Conservation (phyloP, 2,797 vertebrate genomes). For the Amblyopsis hoosieri region DNA sequence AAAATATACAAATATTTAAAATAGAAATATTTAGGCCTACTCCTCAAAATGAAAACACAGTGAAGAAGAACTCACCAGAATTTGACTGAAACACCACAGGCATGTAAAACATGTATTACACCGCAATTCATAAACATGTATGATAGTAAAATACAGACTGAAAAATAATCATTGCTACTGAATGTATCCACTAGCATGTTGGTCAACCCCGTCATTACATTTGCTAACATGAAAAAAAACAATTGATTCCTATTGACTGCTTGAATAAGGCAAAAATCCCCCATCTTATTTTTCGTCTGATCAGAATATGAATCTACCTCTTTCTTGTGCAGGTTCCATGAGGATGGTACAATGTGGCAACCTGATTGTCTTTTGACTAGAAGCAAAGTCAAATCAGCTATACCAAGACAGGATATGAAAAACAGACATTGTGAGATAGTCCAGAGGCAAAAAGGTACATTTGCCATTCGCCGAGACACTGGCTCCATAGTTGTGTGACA, state of each 20-base stretch:
- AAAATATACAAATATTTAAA: too few species aligned
- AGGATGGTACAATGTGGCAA: constrained; percentile 78
- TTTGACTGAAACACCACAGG: constrained; percentile 84
- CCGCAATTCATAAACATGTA: constrained; percentile 91
- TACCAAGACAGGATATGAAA: constrained; percentile 78
- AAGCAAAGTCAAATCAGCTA: constrained; percentile 79
- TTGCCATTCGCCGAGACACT: constrained; percentile 90
- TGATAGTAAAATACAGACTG: constrained; percentile 77
- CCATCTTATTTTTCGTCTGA: constrained; percentile 36
- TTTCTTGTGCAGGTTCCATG: constrained; percentile 74
- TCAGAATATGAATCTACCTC: constrained; percentile 6
- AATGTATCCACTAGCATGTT: constrained; percentile 88
- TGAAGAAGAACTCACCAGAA: constrained; percentile 81
- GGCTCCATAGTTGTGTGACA: constrained; percentile 78
- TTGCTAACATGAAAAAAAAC: constrained; percentile 90
- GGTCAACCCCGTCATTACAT: constrained; percentile 88
- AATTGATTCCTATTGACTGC: constrained; percentile 92
- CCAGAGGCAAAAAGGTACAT: constrained; percentile 91
- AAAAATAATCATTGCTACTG: constrained; percentile 69
- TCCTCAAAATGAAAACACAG: not conserved
- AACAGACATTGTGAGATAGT: constrained; percentile 83
- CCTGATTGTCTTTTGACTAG: constrained; percentile 81
- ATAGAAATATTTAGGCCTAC: too few species aligned
- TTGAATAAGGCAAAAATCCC: constrained; percentile 81
- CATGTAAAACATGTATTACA: constrained; percentile 80